A percentile compares a stretch with the other conserved stretches of the same genome.
Conservation (phyloP, 2,113 vertebrate genomes). For the Tyrannus savana region DNA sequence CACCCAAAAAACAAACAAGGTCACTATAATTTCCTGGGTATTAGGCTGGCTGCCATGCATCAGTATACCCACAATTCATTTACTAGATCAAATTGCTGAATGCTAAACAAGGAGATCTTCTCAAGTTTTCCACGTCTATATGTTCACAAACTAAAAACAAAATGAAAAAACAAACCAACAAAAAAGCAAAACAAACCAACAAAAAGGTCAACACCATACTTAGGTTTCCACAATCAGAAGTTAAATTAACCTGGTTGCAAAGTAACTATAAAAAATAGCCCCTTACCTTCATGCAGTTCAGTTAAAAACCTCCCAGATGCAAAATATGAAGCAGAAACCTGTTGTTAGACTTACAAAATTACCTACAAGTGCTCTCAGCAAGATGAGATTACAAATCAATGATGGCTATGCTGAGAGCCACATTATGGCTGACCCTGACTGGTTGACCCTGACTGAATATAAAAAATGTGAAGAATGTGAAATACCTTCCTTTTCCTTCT, state of each 20-base stretch:
- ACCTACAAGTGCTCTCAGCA: not conserved
- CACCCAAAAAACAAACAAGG: not conserved
- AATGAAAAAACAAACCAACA: not conserved
- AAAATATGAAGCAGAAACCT: not conserved
- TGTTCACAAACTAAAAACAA: not conserved
- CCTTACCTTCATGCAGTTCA: not conserved
- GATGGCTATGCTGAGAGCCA: not conserved
- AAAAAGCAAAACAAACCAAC: not conserved
- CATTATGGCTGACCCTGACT: not conserved
- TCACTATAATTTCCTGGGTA: not conserved
- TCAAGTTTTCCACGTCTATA: not conserved
- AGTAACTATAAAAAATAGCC: not conserved
- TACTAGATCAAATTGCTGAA: not conserved
- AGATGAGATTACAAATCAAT: not conserved
- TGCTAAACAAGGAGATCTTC: not conserved
- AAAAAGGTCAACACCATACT: not conserved
- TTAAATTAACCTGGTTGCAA: not conserved
- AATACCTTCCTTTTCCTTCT: not conserved
- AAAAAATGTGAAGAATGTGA: not conserved
- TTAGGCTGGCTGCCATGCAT: not conserved
- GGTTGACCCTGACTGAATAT: not conserved
- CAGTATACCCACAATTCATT: not conserved
- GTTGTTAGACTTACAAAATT: not conserved
- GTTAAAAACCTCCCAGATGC: not conserved
- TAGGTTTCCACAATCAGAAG: not conserved